Base-by-base conservation (phyloP, 2,888 invertebrate species). In the Drosophila anceps region DNA sequence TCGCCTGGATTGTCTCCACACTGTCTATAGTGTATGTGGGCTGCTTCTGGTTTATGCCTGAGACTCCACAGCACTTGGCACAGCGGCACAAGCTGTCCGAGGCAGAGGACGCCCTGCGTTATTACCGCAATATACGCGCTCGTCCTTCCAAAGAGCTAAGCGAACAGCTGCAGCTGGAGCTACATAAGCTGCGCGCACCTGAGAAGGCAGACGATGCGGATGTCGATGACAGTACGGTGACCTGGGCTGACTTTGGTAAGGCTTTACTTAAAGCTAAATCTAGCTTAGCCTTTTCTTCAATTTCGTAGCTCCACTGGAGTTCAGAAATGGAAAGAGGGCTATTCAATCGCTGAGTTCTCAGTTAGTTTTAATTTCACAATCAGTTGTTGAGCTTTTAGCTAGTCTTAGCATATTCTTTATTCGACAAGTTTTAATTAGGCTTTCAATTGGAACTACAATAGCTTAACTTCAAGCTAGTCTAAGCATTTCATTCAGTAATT, bases 11-110 rank as follows among this genome's bases (percentile, higher is more conserved):
- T 6, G 61, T 85, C 3, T 77, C 90, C 4, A n/a, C 54, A 0
- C 24, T 92, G 1, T 73, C 90, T 4, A n/a, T 92, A 15, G 5
- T 87, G 6, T 93, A 91, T 71, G 43, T 92, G 7, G 15, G 81
- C 0, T 82, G 87, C 10, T 91, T 92, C 43, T 64, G 82, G 41
- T 92, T 91, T 33, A 76, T 93, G 59, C 93, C 93, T 0, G 93
- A 93, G 69, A 92, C 93, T 4, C 93, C 93, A 1, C 90, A 90
- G 62, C 81, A 90, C 66, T 66, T 93, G 46, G 67, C 91, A 9
- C 89, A 85, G 41, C 55, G 64, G 0, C 86, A 91, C 29, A 90
- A 90, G 51, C 31, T 78, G 6, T 55, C 88, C 82, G 90, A 90
- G 77, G 93, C 93, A 0, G 92, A 93, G 66, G 76, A 82, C 7